These are phyloP conservation scores for Sebastes taczanowskii DNA, from an alignment of 2,797 vertebrate species.

Conservation along the genomic window DNA sequence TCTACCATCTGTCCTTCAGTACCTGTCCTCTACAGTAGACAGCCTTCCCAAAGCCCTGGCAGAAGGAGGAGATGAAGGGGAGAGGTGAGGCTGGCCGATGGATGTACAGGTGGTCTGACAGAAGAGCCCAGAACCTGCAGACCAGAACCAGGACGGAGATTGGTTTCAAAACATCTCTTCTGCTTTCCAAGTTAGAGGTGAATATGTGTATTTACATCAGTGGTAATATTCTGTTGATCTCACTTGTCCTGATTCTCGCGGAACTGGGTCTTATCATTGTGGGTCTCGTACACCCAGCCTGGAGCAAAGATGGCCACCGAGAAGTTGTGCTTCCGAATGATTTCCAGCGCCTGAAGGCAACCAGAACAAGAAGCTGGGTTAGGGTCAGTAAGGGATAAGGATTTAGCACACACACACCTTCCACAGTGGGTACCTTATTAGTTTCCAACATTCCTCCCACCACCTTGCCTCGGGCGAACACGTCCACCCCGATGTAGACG, in stretches of 20 bases:
- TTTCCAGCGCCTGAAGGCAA: slow-evolving; percentile 83
- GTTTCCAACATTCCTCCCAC: slow-evolving; percentile 90
- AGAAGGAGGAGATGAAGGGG: slow-evolving; percentile 92
- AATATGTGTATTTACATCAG: not conserved
- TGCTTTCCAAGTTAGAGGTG: not conserved
- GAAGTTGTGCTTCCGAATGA: slow-evolving; percentile 88
- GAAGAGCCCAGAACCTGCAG: slow-evolving; percentile 90
- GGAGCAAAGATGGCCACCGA: slow-evolving; percentile 93
- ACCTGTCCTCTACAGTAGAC: slow-evolving; percentile 89
- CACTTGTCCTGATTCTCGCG: slow-evolving; percentile 90
- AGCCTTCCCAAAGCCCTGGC: slow-evolving; percentile 89
- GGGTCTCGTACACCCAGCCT: slow-evolving; percentile 93
- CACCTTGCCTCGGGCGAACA: slow-evolving; percentile 91
- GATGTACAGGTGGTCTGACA: slow-evolving; percentile 82
- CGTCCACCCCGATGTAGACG: slow-evolving; percentile 90
- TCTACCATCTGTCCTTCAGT: not conserved
- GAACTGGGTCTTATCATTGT: slow-evolving; percentile 85
- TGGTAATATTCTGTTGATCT: slow-evolving; percentile 42
- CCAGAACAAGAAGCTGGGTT: not conserved
- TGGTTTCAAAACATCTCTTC: not conserved
- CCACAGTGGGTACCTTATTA: slow-evolving; percentile 80
- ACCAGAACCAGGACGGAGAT: not conserved
- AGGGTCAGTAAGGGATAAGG: no score
- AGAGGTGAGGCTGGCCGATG: slow-evolving; percentile 84
- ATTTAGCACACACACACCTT: not conserved